Evolutionary conservation across 2,888 invertebrate species (phyloP).

Genomic region (Mesopsocus fuscifrons): DNA sequence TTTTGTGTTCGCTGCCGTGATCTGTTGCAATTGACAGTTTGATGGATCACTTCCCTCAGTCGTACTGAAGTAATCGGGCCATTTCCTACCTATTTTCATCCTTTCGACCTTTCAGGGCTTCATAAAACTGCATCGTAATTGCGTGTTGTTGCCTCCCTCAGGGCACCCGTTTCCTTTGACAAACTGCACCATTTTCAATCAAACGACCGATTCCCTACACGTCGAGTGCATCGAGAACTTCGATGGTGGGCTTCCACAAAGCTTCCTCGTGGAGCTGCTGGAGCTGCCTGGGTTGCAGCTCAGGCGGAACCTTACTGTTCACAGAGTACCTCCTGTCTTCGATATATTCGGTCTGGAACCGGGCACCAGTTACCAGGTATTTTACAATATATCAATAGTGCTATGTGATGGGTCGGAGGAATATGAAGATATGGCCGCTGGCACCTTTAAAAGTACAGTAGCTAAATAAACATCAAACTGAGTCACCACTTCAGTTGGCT

Average conservation of each 20-base stretch:
- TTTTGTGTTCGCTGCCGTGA: no score
- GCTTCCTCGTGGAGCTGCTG: slow-evolving; percentile 62
- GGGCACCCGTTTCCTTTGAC: slow-evolving; percentile 75
- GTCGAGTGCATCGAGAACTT: slow-evolving; percentile 77
- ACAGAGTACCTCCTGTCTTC: slow-evolving; percentile 44
- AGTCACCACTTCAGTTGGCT: not conserved
- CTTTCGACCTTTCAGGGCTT: no score
- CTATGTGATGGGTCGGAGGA: no score
- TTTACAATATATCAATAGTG: no score
- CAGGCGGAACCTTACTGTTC: slow-evolving; percentile 40
- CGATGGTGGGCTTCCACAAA: slow-evolving; percentile 73
- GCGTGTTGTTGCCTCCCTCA: no score
- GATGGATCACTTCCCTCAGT: no score
- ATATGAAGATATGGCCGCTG: no score
- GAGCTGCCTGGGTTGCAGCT: slow-evolving; percentile 47
- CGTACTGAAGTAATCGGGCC: no score
- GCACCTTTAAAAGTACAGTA: not conserved
- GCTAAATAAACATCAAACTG: not conserved
- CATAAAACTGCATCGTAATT: no score
- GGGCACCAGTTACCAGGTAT: slow-evolving; percentile 43
- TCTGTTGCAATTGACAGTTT: no score
- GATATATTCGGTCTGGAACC: slow-evolving; percentile 43
- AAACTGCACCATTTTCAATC: slow-evolving; percentile 77
- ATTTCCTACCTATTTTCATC: no score
- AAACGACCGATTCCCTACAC: slow-evolving; percentile 59